Percentiles rank a stretch among this genome's conserved stretches.
Evolutionary conservation across 2,113 vertebrate genomes (phyloP).

Genomic region (Albula goreensis): DNA sequence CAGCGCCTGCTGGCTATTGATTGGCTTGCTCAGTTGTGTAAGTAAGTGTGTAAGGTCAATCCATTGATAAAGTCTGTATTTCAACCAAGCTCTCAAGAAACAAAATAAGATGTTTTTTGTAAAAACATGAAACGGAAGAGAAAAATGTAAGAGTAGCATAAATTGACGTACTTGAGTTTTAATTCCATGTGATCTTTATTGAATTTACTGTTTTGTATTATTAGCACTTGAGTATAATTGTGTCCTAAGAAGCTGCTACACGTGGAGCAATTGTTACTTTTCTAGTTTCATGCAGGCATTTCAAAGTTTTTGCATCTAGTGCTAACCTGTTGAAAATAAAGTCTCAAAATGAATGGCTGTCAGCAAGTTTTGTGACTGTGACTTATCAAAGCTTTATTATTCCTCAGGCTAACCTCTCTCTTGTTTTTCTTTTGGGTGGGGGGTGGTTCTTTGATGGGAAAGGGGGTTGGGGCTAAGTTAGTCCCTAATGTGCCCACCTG

Average conservation of each 20-base stretch:
- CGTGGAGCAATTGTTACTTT: conserved; percentile 18
- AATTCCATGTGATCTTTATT: neutral
- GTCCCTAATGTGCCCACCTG: conserved; percentile 9
- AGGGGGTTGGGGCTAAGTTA: neutral
- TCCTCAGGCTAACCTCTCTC: neutral
- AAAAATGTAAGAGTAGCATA: conserved; percentile 12
- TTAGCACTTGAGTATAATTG: conserved; percentile 23
- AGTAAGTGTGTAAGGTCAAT: conserved; percentile 21
- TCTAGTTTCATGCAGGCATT: neutral
- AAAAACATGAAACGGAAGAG: neutral
- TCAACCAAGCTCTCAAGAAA: neutral
- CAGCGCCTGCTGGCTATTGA: conserved; percentile 74
- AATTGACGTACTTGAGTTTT: neutral
- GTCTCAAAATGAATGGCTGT: neutral
- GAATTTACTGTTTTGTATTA: conserved; percentile 12
- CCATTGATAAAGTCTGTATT: neutral
- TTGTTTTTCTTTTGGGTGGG: neutral
- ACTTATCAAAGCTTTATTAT: neutral
- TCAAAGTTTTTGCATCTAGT: conserved; percentile 12
- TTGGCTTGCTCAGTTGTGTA: conserved; percentile 38
- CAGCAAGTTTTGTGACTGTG: neutral
- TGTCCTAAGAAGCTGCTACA: conserved; percentile 9
- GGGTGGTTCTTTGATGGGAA: neutral
- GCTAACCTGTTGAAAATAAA: conserved; percentile 55
- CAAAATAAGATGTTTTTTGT: neutral